Evolutionary conservation across 2,888 invertebrate species (phyloP), one percentile per base, ranked within the genome.

Genomic region (Syritta pipiens): DNA sequence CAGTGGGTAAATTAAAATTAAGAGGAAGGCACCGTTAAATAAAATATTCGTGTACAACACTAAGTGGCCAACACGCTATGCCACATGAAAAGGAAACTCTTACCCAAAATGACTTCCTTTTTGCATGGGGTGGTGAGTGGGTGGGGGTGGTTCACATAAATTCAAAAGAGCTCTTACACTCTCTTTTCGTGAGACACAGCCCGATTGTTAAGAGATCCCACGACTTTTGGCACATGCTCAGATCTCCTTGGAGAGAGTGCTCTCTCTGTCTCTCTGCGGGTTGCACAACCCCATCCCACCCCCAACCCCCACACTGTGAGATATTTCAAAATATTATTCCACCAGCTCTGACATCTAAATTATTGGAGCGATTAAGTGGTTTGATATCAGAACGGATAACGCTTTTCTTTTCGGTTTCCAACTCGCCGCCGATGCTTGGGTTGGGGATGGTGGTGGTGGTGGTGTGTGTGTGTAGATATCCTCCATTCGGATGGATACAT

Each of bases 31-130:
- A 28, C 53, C 72, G 60, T 72, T 62, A 72, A 79, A 79, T 79
- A 60, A 79, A 79, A 79, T 71, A 77, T 65, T 77, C 72, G 72
- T 72, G 72, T 72, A 72, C 49, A 77, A 67, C 72, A 79, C 72
- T 72, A 72, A 79, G 77, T 72, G 77, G 77, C 77, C 72, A 77
- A 79, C 67, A 79, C 65, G 72, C 60, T 28, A 55, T 60, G 48
- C 60, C 63, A 59, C 37, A 42, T 20, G 19, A 53, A 53, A 51
- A 55, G 59, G 42, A 67, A 65, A 26, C 65, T 72, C 59, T 42
- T 62, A 37, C 10, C 42, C 59, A 17, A 60, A 60, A 76, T 51
- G 30, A 57, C 57, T 69, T 69, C 49, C 49, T 57, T 51, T 42
- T 22, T 4, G n/a, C 12, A 6, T 17, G n/a, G 5, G 44, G 1